Conservation (phyloP, 1,140 invertebrate species). For the Drosophila littoralis region DNA sequence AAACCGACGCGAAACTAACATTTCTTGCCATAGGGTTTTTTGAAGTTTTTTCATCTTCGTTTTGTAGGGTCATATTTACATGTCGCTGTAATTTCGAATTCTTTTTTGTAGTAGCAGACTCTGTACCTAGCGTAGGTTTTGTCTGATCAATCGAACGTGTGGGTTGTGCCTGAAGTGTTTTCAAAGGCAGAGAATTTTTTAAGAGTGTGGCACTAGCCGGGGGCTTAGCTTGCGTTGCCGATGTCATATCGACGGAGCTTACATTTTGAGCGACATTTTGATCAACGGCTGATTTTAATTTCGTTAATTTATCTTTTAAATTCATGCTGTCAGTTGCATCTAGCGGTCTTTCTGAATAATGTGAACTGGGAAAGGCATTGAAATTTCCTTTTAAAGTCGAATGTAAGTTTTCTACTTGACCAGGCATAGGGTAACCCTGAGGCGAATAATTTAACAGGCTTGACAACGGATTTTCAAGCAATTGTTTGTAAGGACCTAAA, state of each 20-base stretch:
- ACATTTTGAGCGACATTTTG: constrained; percentile 12
- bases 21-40: constrained; percentile 9
- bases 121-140: not conserved
- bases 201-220: not conserved
- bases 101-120: not conserved
- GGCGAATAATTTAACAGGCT: constrained; percentile 37
- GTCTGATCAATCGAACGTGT: constrained; percentile 23
- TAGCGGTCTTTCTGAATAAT: constrained; percentile 11
- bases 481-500: constrained; percentile 40
- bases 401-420: constrained; percentile 9
- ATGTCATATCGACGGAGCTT: constrained; percentile 32
- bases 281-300: constrained; percentile 11
- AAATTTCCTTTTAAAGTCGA: constrained; percentile 10
- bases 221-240: not conserved
- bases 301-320: constrained; percentile 20
- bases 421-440: constrained; percentile 23
- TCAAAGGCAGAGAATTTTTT: constrained; percentile 1
- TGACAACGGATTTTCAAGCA: constrained; percentile 39
- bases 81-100: not conserved
- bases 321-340: constrained; percentile 15
- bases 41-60: not conserved
- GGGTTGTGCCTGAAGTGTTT: constrained; percentile 11
- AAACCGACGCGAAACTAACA: constrained; percentile 8
- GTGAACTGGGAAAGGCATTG: not conserved
- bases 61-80: not conserved